These are phyloP conservation scores for Clarias magur DNA, from an alignment of 2,113 vertebrate species.

Conservation along the genomic window DNA sequence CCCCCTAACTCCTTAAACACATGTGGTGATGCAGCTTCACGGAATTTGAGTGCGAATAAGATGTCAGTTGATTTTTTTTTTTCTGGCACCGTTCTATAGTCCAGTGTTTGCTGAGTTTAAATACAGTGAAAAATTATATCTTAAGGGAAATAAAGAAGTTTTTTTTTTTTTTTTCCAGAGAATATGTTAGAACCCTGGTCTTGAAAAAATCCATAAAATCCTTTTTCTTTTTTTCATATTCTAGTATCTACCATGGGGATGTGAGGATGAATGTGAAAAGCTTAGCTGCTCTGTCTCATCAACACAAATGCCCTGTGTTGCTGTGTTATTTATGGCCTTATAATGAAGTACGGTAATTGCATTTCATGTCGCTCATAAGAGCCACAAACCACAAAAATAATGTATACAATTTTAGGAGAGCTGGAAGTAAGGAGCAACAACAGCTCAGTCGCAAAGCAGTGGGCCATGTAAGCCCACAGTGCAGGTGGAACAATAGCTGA, in stretches of 20 bases:
- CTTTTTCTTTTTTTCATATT: not conserved
- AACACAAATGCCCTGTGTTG: no score
- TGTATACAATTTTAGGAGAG: not conserved
- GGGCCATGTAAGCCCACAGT: not conserved
- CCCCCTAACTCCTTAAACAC: not conserved
- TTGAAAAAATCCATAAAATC: not conserved
- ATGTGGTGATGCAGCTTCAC: not conserved
- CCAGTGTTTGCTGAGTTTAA: not conserved
- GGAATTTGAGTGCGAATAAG: not conserved
- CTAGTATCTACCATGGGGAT: not conserved
- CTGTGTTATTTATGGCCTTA: not conserved
- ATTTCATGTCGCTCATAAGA: not conserved
- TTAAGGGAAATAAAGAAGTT: not conserved
- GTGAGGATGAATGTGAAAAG: not conserved
- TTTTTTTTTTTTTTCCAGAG: not conserved
- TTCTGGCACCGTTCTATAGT: not conserved
- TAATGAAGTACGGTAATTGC: not conserved
- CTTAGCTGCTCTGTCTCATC: not conserved
- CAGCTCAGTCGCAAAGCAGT: not conserved
- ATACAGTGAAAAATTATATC: not conserved
- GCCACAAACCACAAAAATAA: not conserved
- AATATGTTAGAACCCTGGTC: not conserved
- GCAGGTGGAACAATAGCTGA: not conserved
- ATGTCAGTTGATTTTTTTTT: not conserved
- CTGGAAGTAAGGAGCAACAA: not conserved